Evolutionary conservation across 2,888 invertebrate genomes (phyloP), one percentile per base, ranked within the genome.

Genomic region (Pristionchus japonicus): DNA sequence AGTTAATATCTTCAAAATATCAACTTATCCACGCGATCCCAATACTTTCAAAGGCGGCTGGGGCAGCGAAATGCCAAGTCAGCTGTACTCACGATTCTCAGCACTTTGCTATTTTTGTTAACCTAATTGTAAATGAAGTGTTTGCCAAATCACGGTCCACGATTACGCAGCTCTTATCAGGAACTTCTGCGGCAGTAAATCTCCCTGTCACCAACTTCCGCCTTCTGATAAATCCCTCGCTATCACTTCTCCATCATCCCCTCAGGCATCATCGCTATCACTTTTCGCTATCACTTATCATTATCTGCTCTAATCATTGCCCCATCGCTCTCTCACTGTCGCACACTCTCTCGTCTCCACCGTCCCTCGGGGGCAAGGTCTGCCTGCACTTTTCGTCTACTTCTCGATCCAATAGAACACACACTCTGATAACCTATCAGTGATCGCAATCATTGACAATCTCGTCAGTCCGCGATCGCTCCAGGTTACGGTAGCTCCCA

Each of bases 391-490:
- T 70, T 70, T 37, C 37, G 70, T 70, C 70, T 57, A 34, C 31
- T n/a, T 47, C n/a, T 80, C 37, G n/a, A 74, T 80, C 77, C 6
- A 27, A 27, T 13, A 20, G 43, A 77, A 34, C 15, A 13, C 31
- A 70, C 31, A 67, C 67, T 34, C 27, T 80, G 80, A 80, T 80
- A 80, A 80, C 47, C 80, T 49, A 47, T 80, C 80, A 47, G 47
- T n/a, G 80, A 47, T 27, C 15, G 34, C 27, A 47, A 80, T 80
- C 80, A 77, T 11, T 9, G 11, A n/a, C 6, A 77, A 13, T 37
- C 20, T 6, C 40, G 77, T 20, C n/a, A 77, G 23, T n/a, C 20
- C 23, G 37, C 11, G n/a, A 31, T n/a, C 40, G 20, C 6, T 40
- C 15, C 43, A 13, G 77, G 31, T 64, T 70, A 70, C 37, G 37